phyloP scores from a whole-genome alignment of 2,113 vertebrate genomes.

The Noctilio leporinus region DNA sequence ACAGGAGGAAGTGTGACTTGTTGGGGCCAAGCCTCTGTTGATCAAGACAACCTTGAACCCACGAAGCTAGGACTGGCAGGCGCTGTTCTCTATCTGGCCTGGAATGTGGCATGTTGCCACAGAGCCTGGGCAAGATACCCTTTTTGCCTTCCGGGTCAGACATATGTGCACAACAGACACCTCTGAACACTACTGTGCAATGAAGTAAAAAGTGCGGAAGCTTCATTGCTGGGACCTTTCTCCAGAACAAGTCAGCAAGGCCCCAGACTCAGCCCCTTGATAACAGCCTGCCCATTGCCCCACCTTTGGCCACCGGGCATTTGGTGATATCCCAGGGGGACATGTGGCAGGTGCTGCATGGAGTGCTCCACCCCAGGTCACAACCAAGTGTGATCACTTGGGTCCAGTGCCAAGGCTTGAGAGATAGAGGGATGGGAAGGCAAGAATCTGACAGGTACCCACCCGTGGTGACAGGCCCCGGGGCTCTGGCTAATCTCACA shows the following conservation, averaged over 20 bases:
- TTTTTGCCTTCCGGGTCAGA: neutral
- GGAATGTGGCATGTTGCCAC: neutral
- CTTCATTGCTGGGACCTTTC: neutral
- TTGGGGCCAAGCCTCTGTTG: neutral
- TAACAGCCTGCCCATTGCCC: neutral
- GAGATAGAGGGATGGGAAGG: neutral
- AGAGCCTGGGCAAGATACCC: neutral
- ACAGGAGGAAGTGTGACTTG: conserved; percentile 14
- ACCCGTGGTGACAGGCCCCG: neutral
- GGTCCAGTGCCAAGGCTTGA: neutral
- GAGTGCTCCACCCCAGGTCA: neutral
- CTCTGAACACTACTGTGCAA: neutral
- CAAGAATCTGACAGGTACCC: neutral
- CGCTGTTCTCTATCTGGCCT: neutral
- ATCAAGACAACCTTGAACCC: neutral
- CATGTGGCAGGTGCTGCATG: neutral
- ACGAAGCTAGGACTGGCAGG: neutral
- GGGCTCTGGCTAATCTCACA: conserved; percentile 13
- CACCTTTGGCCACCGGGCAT: neutral
- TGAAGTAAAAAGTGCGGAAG: neutral
- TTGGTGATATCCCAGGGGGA: neutral
- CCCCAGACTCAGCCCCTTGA: neutral
- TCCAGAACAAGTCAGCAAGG: neutral
- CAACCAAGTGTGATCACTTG: neutral
- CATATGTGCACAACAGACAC: neutral